Base-by-base conservation (phyloP, 2,888 invertebrate genomes). In the Agriotes lineatus region DNA sequence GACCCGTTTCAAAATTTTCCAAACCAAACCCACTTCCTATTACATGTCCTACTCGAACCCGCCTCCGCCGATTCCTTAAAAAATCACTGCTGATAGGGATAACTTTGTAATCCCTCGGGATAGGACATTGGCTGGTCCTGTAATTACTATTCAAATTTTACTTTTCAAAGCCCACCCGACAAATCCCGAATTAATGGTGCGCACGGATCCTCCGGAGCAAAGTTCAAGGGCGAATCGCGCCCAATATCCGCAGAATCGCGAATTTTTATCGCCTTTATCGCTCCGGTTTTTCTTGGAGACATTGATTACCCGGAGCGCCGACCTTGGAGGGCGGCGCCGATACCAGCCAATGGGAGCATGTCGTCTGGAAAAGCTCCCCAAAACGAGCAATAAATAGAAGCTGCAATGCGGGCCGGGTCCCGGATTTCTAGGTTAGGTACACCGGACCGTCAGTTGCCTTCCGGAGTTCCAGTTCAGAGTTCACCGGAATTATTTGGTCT, bases 341-440 rank as follows among this genome's bases (percentile, higher is more conserved):
- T 22, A 30, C 45, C 67, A 63, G 60, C 75, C 78, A 75, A 74
- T 78, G 73, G 74, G 70, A 72, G 52, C 14, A 39, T 20, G 56
- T 39, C 59, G 52, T 64, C 69, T 67, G 67, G 61, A 69, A 67
- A 66, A 66, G 64, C 60, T 70, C 65, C 71, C 70, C 64, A 74
- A 77, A 75, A 72, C 64, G 72, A 72, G 74, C 76, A 74, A 77
- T 75, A 74, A 74, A 75, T 72, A 69, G 77, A 70, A 78, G 79
- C 75, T 80, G 81, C 81, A 80, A 77, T 81, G 81, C 81, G 80
- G 79, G 75, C 75, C 72, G 70, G 72, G 63, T 67, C 71, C 70
- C 73, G 73, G 74, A 74, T 74, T 77, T 75, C 73, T 71, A 75
- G 75, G 75, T 75, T 77, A 75, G 69, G 68, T 67, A 65, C 20